Base-by-base conservation (phyloP, 2,113 vertebrate genomes). In the Probosciger aterrimus region DNA sequence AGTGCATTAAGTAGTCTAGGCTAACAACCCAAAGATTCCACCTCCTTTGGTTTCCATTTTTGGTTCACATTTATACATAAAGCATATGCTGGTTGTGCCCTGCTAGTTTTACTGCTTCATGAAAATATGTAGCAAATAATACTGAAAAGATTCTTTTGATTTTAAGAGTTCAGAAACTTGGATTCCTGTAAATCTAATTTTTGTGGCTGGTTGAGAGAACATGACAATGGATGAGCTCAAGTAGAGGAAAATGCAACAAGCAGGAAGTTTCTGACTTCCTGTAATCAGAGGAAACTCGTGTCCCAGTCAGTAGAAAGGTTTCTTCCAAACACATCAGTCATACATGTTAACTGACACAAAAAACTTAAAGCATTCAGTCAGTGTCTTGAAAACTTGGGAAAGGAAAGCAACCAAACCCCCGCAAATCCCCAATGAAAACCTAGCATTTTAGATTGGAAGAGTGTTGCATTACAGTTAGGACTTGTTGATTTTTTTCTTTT, bases 251-350 rank as follows among this genome's bases (percentile, higher is more conserved):
- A 39, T 39, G 20, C 55, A 90, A 60, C 20, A 47, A 49, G 18
- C 60, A 70, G 73, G 79, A 93, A 88, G 44, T 79, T 88, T 71
- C 47, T 84, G 47, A 44, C 55, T 97, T 94, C 65, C 64, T 86
- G 24, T 84, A 28, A 13, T 59, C 24, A 73, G 86, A 62, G 35
- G 52, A 86, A 78, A 33, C 28, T 50, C 1, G 0, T 74, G 24
- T 68, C 37, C 25, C 23, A 47, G 7, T 77, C 37, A 60, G 25
- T 79, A 39, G 46, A 90, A 88, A 67, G 5, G 2, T 82, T 84
- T 93, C 44, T 91, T 92, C 47, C 28, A 12, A 69, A 37, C 17
- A 3, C 5, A 16, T 71, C 43, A 33, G 19, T 73, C 33, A 3
- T 25, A 0, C 46, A 3, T 85, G 9, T 57, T n/a, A 16, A 31